Percentiles rank a stretch among this genome's conserved stretches.
phyloP scores from a whole-genome alignment of 2,888 invertebrate genomes.

The Catonia carolina region DNA sequence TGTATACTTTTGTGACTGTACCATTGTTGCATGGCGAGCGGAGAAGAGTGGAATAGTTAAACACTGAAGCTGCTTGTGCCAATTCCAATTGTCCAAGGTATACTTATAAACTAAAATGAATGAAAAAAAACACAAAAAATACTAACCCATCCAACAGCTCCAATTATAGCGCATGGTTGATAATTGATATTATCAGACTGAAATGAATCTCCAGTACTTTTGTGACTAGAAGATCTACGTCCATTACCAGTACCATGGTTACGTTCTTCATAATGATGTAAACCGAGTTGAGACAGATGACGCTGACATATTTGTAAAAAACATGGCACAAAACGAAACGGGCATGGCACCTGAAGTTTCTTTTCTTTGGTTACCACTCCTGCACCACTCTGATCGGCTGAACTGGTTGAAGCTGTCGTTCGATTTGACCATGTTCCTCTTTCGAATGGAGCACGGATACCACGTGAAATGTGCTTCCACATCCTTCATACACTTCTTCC shows the following conservation, averaged over 20 bases:
- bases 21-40: too few species aligned
- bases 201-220: not conserved
- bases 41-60: too few species aligned
- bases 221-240: too few species aligned
- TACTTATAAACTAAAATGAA: too few species aligned
- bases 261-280: too few species aligned
- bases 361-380: not conserved
- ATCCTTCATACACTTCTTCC: not conserved
- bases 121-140: not conserved
- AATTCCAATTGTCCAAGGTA: too few species aligned
- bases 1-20: too few species aligned
- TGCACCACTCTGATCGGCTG: not conserved
- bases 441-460: not conserved
- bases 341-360: not conserved
- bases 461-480: not conserved
- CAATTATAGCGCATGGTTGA: slow-evolving; percentile 4
- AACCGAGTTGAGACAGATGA: not conserved
- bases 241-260: too few species aligned
- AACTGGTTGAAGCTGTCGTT: not conserved
- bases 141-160: slow-evolving; percentile 10
- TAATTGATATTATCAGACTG: not conserved
- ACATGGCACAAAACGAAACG: slow-evolving; percentile 1
- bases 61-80: too few species aligned
- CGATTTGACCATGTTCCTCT: slow-evolving; percentile 1
- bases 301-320: not conserved